Conservation (phyloP, 2,113 vertebrate species). For the Chinchilla lanigera region DNA sequence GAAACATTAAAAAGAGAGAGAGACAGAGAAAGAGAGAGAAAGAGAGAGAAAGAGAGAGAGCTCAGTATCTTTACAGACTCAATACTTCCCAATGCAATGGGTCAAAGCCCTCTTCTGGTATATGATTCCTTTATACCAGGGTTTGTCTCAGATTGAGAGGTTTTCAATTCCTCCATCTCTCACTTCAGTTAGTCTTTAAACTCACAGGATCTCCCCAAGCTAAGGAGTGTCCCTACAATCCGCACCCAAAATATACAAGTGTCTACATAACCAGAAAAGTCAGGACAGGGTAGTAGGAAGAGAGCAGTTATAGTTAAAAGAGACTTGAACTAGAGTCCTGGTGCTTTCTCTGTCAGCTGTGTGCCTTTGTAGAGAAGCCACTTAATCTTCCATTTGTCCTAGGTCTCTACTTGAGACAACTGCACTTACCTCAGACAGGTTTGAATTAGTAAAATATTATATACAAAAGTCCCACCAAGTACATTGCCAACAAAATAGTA, state of each 20-base stretch:
- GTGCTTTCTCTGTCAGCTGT: neutral
- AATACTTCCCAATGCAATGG: constrained; percentile 57
- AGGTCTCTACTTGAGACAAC: neutral
- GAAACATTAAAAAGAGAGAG: constrained; percentile 82
- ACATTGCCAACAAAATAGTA: constrained; percentile 41
- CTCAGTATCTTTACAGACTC: constrained; percentile 82
- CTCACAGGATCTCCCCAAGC: neutral
- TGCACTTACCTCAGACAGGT: constrained; percentile 50
- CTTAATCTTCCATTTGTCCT: neutral
- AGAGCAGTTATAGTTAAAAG: neutral
- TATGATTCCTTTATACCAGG: neutral
- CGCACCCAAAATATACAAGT: neutral
- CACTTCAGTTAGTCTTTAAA: neutral
- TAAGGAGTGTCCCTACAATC: neutral
- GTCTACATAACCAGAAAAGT: neutral
- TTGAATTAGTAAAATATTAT: neutral
- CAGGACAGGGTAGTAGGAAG: neutral
- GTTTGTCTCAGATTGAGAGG: constrained; percentile 1
- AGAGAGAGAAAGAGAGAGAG: constrained; percentile 56
- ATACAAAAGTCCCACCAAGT: constrained; percentile 1
- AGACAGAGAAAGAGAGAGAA: neutral
- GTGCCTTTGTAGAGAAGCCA: neutral
- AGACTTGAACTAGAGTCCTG: neutral
- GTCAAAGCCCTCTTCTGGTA: constrained; percentile 43
- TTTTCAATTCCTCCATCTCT: constrained; percentile 51